Evolutionary conservation across 1,140 invertebrate species (phyloP), one percentile per base, ranked within the genome.

Genomic region (Anadara kagoshimensis): DNA sequence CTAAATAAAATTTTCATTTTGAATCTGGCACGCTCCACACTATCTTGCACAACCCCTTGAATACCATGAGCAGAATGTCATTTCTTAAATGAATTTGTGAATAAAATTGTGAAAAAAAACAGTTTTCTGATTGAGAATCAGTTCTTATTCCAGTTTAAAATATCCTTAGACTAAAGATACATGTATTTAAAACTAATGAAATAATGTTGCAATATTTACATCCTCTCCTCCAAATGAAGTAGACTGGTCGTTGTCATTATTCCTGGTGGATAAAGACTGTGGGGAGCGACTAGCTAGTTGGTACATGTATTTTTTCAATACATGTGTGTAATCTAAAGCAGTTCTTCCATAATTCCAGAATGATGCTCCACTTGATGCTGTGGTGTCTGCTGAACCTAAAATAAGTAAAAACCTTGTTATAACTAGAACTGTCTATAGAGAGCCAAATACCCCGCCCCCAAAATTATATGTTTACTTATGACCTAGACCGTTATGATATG

Each of bases 271-370:
- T 2, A 75, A 66, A 0, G 82, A 80, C 75, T 88, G 82, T 0
- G 86, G 80, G 12, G 84, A 79, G 29, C 83, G 71, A 57, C 76
- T 76, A 1, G 88, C 83, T 54, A 87, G 58, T 69, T 89, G 88
- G 73, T 89, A 89, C 57, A 83, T 75, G 63, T 86, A 87, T 58
- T 85, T 87, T 10, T 81, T 76, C 14, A 88, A 66, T 0, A 86
- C 69, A 47, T 86, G 83, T 7, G 83, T 81, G 64, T 85, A 82
- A 63, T 89, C 87, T 63, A 83, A 74, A 20, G 81, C 69, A 18
- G 79, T 80, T 20, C 78, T 74, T 18, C 82, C 85, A 64, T 80
- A 82, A 54, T 74, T 84, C 87, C 81, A 89, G 63, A 86, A 87
- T 22, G 85, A 87, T 5, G 78, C 58, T 18, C 74, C 66, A 20